These are phyloP conservation scores for Leptura quadrifasciata DNA, from an alignment of 2,888 invertebrate species.

Conservation along the genomic window DNA sequence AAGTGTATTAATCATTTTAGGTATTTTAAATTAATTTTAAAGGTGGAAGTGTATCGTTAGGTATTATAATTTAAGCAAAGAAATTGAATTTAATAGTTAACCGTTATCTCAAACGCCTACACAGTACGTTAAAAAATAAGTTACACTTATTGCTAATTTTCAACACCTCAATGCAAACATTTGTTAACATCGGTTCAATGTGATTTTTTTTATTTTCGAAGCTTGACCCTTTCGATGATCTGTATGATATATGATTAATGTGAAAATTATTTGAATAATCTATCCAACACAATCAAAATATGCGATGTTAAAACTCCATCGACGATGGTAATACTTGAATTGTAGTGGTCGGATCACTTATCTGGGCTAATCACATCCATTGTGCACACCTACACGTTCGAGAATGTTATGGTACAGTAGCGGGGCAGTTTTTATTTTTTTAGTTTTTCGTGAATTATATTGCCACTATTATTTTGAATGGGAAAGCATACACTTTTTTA, in stretches of 20 bases:
- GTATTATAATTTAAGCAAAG: background rate
- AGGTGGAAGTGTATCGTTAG: background rate
- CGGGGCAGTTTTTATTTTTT: background rate
- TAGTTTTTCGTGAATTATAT: too few species aligned
- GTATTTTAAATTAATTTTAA: background rate
- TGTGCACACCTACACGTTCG: background rate
- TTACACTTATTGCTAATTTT: background rate
- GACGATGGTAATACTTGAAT: background rate
- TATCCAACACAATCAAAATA: background rate
- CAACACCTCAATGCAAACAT: too few species aligned
- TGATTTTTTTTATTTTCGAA: background rate
- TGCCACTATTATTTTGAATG: too few species aligned
- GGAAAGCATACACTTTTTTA: too few species aligned
- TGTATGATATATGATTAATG: background rate
- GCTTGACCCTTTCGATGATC: background rate
- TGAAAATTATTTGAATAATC: background rate
- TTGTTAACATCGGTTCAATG: background rate
- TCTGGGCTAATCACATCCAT: constrained; percentile 11
- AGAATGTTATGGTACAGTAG: background rate
- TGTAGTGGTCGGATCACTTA: constrained; percentile 4
- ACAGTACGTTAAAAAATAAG: background rate
- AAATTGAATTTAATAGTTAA: background rate
- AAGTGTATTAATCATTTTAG: background rate
- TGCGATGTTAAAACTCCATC: background rate
- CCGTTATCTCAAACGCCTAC: background rate